Base-by-base conservation (phyloP, 2,113 vertebrate species). In the Andinoacara biseriatus region DNA sequence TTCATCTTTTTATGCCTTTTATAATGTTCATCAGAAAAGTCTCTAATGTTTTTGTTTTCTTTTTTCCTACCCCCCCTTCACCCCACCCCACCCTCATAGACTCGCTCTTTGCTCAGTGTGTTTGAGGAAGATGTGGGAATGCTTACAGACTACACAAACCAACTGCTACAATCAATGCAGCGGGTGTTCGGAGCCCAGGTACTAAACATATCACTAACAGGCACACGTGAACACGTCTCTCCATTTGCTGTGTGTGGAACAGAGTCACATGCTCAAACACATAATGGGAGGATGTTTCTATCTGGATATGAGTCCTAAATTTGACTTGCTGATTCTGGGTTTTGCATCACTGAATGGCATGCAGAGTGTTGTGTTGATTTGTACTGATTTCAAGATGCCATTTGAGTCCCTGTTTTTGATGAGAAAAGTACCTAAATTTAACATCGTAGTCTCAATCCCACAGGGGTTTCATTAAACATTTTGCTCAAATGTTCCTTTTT, bases 81-180 rank as follows among this genome's bases (percentile, higher is more conserved):
- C 74, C 60, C 33, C 8, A 9, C 40, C 2, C 17, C 17, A 2
- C 49, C 20, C 43, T 74, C 61, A 14, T 94, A 99, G 98, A 97
- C 98, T 58, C 97, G 98, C 24, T 99, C 98, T 59, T 90, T 99
- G 92, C 96, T 99, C 85, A 99, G 98, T 33, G 98, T 99, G 3
- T 99, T 99, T 94, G 98, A 99, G 85, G 98, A 99, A 90, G 98
- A 99, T 97, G 96, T 97, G 1, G 97, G 96, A 72, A 99, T 97
- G 2, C 97, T 99, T 38, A 99, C 98, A 1, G 97, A 98, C n/a
- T 99, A 99, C 78, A 98, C 98, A 87, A 99, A 99, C 94, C 96
- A 99, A 94, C 96, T 99, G 91, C 97, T 99, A 33, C 98, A 99
- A 86, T 96, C 98, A 1, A 97, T 99, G 98, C 98, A 99, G 88